Conservation (phyloP, 2,113 vertebrate species). For the Anolis carolinensis region DNA sequence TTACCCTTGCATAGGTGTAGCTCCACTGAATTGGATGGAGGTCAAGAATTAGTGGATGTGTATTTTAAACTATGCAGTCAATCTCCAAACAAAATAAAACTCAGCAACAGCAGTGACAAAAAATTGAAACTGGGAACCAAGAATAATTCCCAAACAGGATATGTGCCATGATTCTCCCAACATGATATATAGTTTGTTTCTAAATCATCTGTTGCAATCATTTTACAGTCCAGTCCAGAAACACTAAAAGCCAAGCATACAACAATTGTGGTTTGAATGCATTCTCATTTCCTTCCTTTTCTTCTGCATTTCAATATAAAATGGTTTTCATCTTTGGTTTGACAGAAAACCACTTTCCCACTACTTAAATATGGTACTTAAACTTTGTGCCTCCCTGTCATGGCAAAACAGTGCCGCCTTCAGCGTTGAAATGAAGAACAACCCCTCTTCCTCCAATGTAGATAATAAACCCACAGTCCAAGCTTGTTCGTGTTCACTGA, state of each 20-base stretch:
- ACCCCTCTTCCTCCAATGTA: neutral
- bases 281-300: neutral
- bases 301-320: neutral
- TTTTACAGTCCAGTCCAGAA: neutral
- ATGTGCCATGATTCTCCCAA: neutral
- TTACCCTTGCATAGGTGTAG: too few relatives aligned
- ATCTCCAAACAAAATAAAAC: too few relatives aligned
- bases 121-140: too few relatives aligned
- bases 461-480: neutral
- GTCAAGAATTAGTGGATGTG: too few relatives aligned
- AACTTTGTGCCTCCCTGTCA: neutral
- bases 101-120: too few relatives aligned
- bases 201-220: too few relatives aligned
- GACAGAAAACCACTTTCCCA: neutral
- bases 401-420: neutral
- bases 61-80: too few relatives aligned
- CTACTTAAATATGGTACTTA: too few relatives aligned
- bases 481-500: neutral
- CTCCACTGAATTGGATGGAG: too few relatives aligned
- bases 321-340: neutral
- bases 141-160: neutral
- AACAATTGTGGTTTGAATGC: neutral
- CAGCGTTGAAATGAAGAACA: neutral
- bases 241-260: neutral
- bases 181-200: neutral